These are phyloP conservation scores for Xenopus petersii DNA, from an alignment of 2,797 vertebrate genomes.

Conservation along the genomic window DNA sequence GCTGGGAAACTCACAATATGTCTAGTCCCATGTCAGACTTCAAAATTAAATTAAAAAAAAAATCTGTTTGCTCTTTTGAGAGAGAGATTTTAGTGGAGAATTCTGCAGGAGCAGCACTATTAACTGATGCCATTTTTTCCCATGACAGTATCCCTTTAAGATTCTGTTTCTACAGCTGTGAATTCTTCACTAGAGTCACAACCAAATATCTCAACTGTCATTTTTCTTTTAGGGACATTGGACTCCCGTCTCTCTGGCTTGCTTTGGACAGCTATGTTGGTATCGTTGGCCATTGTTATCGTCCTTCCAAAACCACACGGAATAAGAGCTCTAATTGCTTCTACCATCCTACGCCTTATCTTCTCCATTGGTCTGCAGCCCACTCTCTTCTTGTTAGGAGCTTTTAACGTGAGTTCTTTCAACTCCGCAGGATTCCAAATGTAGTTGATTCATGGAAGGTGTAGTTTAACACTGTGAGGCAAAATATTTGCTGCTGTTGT, in stretches of 20 bases:
- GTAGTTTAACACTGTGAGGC: too few relatives aligned
- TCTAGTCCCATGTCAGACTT: too few relatives aligned
- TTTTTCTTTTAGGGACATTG: slow-evolving; percentile 74
- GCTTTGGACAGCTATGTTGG: slow-evolving; percentile 92
- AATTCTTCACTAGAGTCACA: neutral
- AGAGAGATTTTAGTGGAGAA: too few relatives aligned
- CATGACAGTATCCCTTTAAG: too few relatives aligned
- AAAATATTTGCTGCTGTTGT: too few relatives aligned
- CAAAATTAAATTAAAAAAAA: too few relatives aligned
- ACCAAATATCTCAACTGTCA: neutral
- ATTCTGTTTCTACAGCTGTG: neutral
- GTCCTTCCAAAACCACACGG: slow-evolving; percentile 93
- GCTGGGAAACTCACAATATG: too few relatives aligned
- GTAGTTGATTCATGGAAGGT: too few relatives aligned
- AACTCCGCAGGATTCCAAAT: too few relatives aligned
- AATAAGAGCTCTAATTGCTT: slow-evolving; percentile 92
- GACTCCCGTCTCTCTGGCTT: slow-evolving; percentile 90
- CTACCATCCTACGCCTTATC: slow-evolving; percentile 90
- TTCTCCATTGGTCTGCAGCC: slow-evolving; percentile 94
- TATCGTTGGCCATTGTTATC: slow-evolving; percentile 92
- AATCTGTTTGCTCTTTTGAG: too few relatives aligned
- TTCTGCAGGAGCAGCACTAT: too few relatives aligned
- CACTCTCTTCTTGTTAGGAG: slow-evolving; percentile 88
- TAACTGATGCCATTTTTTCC: too few relatives aligned
- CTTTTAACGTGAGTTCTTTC: slow-evolving; percentile 84